Base-by-base conservation (phyloP, 30 jellyfish, hydroid and myxozoan species). In the Aurelia sp. region DNA sequence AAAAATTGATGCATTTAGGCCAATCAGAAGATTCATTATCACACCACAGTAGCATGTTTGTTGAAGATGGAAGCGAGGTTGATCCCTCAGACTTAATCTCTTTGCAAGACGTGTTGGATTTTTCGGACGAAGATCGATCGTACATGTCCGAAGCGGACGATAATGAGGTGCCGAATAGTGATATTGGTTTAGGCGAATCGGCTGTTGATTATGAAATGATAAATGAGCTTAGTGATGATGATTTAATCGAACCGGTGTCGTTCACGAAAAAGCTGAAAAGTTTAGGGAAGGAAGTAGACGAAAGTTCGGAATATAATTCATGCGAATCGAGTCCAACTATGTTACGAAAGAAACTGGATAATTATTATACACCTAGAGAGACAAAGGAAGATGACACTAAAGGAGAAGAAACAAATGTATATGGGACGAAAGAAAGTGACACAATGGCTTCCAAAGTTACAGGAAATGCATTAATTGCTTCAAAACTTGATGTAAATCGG, bases 1-100 rank as follows among this genome's bases (percentile, higher is more conserved):
- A 74, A 3, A 51, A 44, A 58, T 67, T 40, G 58, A 58, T 47
- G 57, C 31, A 58, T 10, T 30, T 44, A 21, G 75, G 74, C 63
- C 72, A 78, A 47, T 73, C 74, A 47, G 88, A 68, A 59, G 91
- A 88, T 21, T 44, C 88, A 0, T 16, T 81, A 47, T 88, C 97
- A 22, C 86, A 58, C 55, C 86, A 68, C 20, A 80, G 97, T 57
- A 88, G 97, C 65, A 13, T 88, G 76, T 44, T 74, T 44, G 97
- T 82, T 18, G 97, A 88, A 60, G 97, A 67, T 64, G 74, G 92
- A 60, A 85, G 95, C 81, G 96, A 92, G 12, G 91, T 68, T 63
- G 98, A 88, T 17, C 72, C 76, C 2, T 74, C 94, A 18, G 98
- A 92, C 24, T 61, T 87, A 8, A 78, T 65, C 16, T 85, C 98